phyloP scores from a whole-genome alignment of 1,140 invertebrate genomes.

The Eriocheir sinensis region DNA sequence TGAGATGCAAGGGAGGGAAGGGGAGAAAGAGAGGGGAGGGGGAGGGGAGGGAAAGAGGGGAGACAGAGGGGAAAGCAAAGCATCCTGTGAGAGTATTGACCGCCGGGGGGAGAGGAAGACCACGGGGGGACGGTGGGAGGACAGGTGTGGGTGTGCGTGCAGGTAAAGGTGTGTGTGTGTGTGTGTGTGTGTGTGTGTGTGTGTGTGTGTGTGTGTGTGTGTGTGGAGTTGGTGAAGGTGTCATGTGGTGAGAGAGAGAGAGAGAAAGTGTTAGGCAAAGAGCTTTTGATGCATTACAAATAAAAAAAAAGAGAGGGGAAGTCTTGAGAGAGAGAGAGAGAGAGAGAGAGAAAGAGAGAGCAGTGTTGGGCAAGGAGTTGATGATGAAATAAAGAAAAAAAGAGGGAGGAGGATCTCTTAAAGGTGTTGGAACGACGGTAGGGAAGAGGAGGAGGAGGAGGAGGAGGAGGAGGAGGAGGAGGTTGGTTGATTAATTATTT shows the following conservation, averaged over 20 bases:
- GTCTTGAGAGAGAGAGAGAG: background rate
- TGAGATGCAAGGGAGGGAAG: too few relatives aligned
- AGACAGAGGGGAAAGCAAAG: background rate
- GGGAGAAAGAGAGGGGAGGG: background rate
- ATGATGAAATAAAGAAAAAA: background rate
- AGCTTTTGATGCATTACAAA: background rate
- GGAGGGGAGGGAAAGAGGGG: background rate
- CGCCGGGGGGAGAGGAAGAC: background rate
- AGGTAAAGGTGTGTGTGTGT: background rate
- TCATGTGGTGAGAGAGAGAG: background rate
- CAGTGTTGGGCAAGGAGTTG: background rate
- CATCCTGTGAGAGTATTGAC: slow-evolving; percentile 3
- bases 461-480: slow-evolving; percentile 1
- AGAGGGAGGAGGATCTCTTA: background rate
- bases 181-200: background rate
- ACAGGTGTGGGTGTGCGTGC: background rate
- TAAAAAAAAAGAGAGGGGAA: slow-evolving; percentile 10
- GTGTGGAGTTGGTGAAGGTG: background rate
- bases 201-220: background rate
- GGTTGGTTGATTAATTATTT: slow-evolving; percentile 9
- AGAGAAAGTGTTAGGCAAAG: background rate
- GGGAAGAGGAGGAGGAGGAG: background rate
- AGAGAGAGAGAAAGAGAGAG: background rate
- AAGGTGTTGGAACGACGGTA: slow-evolving; percentile 1
- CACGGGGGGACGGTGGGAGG: background rate